Evolutionary conservation across 2,797 vertebrate genomes (phyloP).

Genomic region (Varecia variegata): DNA sequence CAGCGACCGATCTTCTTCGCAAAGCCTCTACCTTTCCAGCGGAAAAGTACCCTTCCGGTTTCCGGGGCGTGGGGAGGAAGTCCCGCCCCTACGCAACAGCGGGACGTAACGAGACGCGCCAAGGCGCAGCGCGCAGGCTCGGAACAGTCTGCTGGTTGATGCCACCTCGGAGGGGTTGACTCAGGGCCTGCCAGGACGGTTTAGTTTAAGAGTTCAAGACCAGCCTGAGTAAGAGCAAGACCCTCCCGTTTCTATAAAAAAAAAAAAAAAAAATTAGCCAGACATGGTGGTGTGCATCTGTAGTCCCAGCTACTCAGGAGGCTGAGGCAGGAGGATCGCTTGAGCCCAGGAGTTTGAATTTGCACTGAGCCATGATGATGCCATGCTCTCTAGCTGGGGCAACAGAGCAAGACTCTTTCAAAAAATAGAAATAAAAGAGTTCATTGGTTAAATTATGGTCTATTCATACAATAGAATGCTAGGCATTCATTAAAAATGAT

Average conservation of each 20-base stretch:
- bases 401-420: neutral
- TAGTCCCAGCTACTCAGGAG: neutral
- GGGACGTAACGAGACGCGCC: accelerated
- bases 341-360: neutral
- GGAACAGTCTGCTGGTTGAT: accelerated
- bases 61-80: neutral
- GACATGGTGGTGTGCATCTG: neutral
- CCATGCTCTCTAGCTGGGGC: neutral
- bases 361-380: neutral
- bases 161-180: accelerated
- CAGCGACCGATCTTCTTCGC: accelerated
- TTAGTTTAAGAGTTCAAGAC: neutral
- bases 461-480: neutral
- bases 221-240: neutral
- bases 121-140: neutral
- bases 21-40: neutral
- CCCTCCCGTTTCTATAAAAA: neutral
- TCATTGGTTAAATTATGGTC: neutral
- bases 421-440: neutral
- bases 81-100: neutral
- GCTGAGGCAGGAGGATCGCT: neutral
- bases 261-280: neutral
- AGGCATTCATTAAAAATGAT: neutral
- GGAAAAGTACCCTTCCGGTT: neutral
- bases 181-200: accelerated